phyloP scores from a whole-genome alignment of 2,113 vertebrate genomes.

The Poeciliopsis prolifica region DNA sequence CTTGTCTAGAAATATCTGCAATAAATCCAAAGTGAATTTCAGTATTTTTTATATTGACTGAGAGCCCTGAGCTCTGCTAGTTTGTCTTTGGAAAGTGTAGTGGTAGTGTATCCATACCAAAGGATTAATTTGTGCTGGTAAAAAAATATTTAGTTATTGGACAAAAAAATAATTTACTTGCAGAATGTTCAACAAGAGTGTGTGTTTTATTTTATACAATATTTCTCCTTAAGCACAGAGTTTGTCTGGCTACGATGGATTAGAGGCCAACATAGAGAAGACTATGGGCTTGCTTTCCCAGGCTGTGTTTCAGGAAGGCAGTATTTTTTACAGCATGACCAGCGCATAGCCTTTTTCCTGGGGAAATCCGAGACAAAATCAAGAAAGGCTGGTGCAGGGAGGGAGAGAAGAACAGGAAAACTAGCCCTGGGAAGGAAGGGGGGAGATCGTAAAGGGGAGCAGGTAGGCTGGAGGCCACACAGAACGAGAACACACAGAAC shows the following conservation, averaged over 20 bases:
- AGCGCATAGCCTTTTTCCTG: slow-evolving; percentile 79
- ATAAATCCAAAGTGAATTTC: too few species aligned
- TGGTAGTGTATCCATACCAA: background rate
- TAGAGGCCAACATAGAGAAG: slow-evolving; percentile 40
- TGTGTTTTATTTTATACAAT: too few species aligned
- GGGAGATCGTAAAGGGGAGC: slow-evolving; percentile 16
- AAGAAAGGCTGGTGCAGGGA: slow-evolving; percentile 69
- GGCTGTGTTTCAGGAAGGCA: slow-evolving; percentile 79
- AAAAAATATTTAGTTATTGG: background rate
- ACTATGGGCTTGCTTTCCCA: slow-evolving; percentile 74
- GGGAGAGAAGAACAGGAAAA: slow-evolving; percentile 74
- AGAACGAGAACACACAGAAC: slow-evolving; percentile 36
- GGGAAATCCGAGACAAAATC: slow-evolving; percentile 84
- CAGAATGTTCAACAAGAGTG: background rate
- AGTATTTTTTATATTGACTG: too few species aligned
- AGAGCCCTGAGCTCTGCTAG: too few species aligned
- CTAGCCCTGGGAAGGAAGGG: slow-evolving; percentile 67
- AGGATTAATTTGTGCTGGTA: background rate
- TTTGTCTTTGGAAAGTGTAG: too few species aligned
- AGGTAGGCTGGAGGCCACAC: slow-evolving; percentile 59
- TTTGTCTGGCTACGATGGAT: slow-evolving; percentile 24
- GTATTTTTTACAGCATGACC: slow-evolving; percentile 81
- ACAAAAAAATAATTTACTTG: background rate
- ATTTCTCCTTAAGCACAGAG: background rate
- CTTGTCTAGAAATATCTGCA: too few species aligned